Percentiles rank a stretch among this genome's conserved stretches.
Conservation (phyloP, 2,888 invertebrate species). For the Trissoscelio sp. region DNA sequence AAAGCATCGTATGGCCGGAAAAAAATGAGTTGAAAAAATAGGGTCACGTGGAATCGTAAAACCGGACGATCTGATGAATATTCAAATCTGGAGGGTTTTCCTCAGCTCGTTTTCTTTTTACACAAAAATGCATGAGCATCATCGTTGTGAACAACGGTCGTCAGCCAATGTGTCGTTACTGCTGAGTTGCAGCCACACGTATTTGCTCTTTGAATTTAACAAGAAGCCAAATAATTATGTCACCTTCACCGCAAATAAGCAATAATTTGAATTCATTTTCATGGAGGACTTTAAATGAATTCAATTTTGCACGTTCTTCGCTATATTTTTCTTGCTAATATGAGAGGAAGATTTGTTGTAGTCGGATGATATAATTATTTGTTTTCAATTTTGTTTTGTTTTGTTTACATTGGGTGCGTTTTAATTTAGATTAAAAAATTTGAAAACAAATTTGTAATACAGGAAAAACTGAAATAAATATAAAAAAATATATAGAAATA, state of each 20-base stretch:
- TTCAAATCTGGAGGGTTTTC: constrained; percentile 64
- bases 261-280: constrained; percentile 14
- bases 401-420: too few species aligned
- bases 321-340: too few species aligned
- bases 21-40: constrained; percentile 40
- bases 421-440: too few species aligned
- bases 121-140: constrained; percentile 55
- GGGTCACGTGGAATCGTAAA: constrained; percentile 55
- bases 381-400: too few species aligned
- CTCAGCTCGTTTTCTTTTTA: constrained; percentile 52
- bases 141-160: constrained; percentile 47
- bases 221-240: constrained; percentile 38
- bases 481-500: too few species aligned
- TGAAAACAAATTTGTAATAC: too few species aligned
- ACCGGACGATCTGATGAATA: constrained; percentile 64
- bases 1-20: constrained; percentile 1
- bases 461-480: too few species aligned
- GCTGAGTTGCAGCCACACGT: constrained; percentile 56
- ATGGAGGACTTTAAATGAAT: constrained; percentile 1
- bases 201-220: constrained; percentile 43
- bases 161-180: constrained; percentile 42
- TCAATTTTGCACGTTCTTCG: not conserved
- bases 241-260: constrained; percentile 4
- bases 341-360: too few species aligned
- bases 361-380: too few species aligned